Conservation (phyloP, 2,797 vertebrate species). For the Morelia viridis region DNA sequence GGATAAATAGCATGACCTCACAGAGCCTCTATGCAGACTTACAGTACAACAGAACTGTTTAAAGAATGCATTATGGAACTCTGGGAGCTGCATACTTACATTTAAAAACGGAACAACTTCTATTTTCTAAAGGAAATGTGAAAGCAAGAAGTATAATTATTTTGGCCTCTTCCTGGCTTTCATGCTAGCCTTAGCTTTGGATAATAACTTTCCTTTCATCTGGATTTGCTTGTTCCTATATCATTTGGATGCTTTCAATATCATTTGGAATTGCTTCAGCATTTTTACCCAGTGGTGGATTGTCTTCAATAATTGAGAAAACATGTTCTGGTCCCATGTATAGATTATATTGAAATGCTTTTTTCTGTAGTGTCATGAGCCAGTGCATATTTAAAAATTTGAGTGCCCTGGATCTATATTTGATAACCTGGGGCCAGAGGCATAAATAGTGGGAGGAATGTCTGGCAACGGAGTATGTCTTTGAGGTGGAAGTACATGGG, state of each 20-base stretch:
- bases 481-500: background rate
- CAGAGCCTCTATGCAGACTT: background rate
- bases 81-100: background rate
- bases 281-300: background rate
- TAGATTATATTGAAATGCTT: background rate
- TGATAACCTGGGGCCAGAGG: background rate
- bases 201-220: background rate
- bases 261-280: background rate
- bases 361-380: too few relatives aligned
- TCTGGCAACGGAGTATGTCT: background rate
- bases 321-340: background rate
- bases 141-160: background rate
- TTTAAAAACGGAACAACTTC: background rate
- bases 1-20: too few relatives aligned
- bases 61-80: background rate
- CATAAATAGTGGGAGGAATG: background rate
- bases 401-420: background rate
- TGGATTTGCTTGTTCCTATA: background rate
- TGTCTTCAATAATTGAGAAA: background rate
- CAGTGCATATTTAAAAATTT: background rate
- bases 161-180: background rate
- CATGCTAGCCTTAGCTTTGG: background rate
- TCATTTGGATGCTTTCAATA: background rate
- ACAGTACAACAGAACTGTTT: background rate
- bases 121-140: background rate